Base-by-base conservation (phyloP, 2,888 invertebrate genomes). In the Lamproptera curius region DNA sequence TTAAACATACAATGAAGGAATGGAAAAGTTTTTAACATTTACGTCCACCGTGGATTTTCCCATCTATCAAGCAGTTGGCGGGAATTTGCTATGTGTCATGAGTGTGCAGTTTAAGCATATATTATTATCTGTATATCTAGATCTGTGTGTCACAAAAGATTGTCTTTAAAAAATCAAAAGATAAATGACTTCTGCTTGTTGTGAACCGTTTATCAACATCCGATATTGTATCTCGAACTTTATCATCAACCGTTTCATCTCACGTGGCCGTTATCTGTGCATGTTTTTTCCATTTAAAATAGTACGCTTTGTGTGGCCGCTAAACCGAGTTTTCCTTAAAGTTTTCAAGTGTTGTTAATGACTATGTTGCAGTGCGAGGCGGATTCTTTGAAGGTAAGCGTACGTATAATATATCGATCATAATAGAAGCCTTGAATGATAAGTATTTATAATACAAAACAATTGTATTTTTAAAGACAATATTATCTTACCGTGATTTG, bases 281-380 rank as follows among this genome's bases (percentile, higher is more conserved):
- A 17, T 33, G 14, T 8, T 43, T 17, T 49, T 28, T 6, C 34
- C 49, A 49, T 38, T 49, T 40, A 43, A 43, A 43, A 60, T 43
- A 34, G 49, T 39, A 57, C 51, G 55, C 55, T 50, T 53, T 50
- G 58, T 54, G 51, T 52, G 55, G 57, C 56, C 53, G 46, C 52
- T 53, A 54, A 52, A 53, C 56, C 51, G 46, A 47, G 42, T 47
- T 52, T 51, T 49, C 28, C 31, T 42, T 42, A 45, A 0, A 14
- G 13, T 42, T 35, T 26, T 38, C n/a, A 33, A 41, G 48, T 50
- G 49, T 48, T 31, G 2, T 44, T 34, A 42, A 57, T 59, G 44
- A 59, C 60, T 40, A 82, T 81, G 81, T 54, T 82, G 59, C 65
- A 74, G 51, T 70, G 74, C 57, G 81, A 81, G 61, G 55, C 64